phyloP scores from a whole-genome alignment of 1,140 invertebrate species.

The Diorhabda carinulata region DNA sequence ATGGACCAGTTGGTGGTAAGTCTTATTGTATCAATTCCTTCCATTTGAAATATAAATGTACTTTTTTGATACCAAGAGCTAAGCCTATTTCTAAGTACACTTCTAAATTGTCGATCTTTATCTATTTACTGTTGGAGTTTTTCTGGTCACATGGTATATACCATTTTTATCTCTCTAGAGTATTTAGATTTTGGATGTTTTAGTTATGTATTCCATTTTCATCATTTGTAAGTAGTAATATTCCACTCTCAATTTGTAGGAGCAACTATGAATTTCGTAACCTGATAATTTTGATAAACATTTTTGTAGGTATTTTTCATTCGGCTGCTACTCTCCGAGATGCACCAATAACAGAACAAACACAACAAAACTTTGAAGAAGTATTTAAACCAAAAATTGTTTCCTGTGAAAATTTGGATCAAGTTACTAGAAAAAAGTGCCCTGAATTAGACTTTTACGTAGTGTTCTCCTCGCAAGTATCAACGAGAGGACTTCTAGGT shows the following conservation, averaged over 20 bases:
- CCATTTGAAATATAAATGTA: too few species aligned
- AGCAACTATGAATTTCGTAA: too few species aligned
- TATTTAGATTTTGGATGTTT: too few species aligned
- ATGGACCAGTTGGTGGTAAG: constrained; percentile 79
- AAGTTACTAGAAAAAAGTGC: constrained; percentile 49
- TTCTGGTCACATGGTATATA: too few species aligned
- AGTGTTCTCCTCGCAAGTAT: constrained; percentile 73
- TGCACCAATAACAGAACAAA: constrained; percentile 83
- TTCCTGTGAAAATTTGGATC: constrained; percentile 74
- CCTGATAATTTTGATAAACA: neutral
- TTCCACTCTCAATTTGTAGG: too few species aligned
- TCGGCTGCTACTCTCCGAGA: constrained; percentile 85
- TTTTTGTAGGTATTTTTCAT: constrained; percentile 73
- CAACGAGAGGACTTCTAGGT: constrained; percentile 72
- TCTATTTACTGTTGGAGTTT: too few species aligned
- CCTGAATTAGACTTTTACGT: constrained; percentile 50
- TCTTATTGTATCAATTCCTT: neutral
- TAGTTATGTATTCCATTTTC: too few species aligned
- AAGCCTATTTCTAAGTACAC: too few species aligned
- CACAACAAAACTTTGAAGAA: constrained; percentile 69
- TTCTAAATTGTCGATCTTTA: too few species aligned
- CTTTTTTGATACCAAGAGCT: too few species aligned
- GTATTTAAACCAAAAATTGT: constrained; percentile 77
- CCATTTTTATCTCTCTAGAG: too few species aligned
- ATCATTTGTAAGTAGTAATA: too few species aligned